Evolutionary conservation across 2,113 vertebrate genomes (phyloP), one percentile per base, ranked within the genome.

Genomic region (Entelurus aequoreus): DNA sequence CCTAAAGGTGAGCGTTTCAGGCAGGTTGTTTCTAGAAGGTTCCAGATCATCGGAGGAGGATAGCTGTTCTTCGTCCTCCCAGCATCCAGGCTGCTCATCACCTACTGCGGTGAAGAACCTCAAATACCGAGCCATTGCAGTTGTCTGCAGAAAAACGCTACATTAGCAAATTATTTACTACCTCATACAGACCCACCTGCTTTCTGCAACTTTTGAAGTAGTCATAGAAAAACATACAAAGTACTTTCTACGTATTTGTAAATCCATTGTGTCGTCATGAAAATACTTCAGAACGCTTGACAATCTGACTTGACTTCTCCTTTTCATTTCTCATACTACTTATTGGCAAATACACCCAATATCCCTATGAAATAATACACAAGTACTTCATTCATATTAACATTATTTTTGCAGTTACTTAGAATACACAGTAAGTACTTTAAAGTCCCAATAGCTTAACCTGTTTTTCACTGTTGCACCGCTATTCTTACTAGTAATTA

Each of bases 21-120:
- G 28, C 28, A 28, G 28, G 28, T 28, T 28, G 28, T 28, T 28
- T 28, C 28, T 70, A 9, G 86, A 70, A 0, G 76, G 68, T 35
- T 69, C 71, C 66, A 82, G 60, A 0, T 88, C 89, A 1, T 88
- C 89, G 0, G 70, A 77, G 60, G 37, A 38, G 16, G 19, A 53
- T 0, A 88, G 81, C 40, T 82, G 69, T 48, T 91, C 89, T 5
- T 95, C 94, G 0, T 94, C 90, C 13, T 93, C 88, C 88, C 75
- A 89, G 9, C 84, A 81, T 50, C 44, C 71, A 21, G 84, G 84
- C 0, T 91, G 88, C 42, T 89, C 69, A 0, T 99, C 96, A 0
- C 97, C 97, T 9, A 96, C 95, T 4, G 93, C 88, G 0, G 94
- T 97, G 90, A 99, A 98, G 65, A 94, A 89, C 72, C 69, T 93